Conservation (phyloP, 1,140 invertebrate species). For the Aphis gossypii region DNA sequence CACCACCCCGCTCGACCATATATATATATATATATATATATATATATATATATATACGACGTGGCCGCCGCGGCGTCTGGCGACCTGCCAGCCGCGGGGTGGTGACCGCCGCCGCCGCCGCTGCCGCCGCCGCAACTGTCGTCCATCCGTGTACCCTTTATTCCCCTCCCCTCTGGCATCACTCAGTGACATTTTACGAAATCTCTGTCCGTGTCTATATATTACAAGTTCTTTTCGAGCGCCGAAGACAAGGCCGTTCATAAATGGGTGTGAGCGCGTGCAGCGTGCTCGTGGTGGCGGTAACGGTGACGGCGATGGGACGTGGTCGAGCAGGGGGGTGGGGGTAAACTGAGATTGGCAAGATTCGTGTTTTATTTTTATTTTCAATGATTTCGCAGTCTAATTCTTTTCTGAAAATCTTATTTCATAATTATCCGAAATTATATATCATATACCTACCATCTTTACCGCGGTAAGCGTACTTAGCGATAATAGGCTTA, state of each 20-base stretch:
- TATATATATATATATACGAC: neutral
- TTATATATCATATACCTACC: neutral
- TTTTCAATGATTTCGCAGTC: neutral
- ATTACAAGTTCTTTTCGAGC: neutral
- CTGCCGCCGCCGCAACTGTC: neutral
- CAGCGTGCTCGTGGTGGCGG: neutral
- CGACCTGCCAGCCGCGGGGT: slow-evolving; percentile 43
- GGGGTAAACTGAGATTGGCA: neutral
- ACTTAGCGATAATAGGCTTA: neutral
- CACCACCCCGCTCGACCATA: neutral
- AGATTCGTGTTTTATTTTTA: neutral
- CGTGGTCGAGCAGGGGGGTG: no score
- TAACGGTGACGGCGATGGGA: neutral
- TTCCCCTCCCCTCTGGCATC: neutral
- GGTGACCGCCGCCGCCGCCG: slow-evolving; percentile 42
- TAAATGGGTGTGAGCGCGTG: neutral
- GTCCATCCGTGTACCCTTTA: neutral
- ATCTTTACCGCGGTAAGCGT: neutral
- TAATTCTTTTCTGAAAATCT: neutral
- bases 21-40: no score
- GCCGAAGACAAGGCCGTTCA: neutral
- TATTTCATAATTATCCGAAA: neutral
- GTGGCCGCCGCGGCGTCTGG: slow-evolving; percentile 45
- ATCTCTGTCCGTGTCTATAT: neutral
- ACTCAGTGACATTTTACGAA: neutral